A percentile compares a stretch with the other conserved stretches of the same genome.
These are phyloP conservation scores for Oxygymnocypris stewartii DNA, from an alignment of 2,113 vertebrate species.

Conservation along the genomic window DNA sequence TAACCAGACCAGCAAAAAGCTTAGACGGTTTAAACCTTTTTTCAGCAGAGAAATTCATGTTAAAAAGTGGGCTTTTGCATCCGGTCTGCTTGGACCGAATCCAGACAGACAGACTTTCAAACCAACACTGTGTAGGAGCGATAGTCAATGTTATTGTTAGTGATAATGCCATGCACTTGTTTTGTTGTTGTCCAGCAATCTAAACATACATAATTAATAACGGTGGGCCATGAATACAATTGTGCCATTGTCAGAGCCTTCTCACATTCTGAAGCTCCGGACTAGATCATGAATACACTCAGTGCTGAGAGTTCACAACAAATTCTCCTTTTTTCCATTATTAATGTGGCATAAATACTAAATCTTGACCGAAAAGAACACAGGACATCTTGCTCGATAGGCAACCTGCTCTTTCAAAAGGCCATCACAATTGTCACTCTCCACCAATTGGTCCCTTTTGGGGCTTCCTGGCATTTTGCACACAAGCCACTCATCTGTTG, in stretches of 20 bases:
- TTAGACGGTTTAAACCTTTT: background rate
- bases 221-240: slow-evolving; percentile 68
- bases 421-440: slow-evolving; percentile 49
- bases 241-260: slow-evolving; percentile 64
- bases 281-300: slow-evolving; percentile 11
- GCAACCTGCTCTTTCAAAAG: slow-evolving; percentile 53
- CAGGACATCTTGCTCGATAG: slow-evolving; percentile 42
- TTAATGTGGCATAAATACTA: slow-evolving; percentile 29
- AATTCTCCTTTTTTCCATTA: slow-evolving; percentile 23
- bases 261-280: slow-evolving; percentile 52
- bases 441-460: slow-evolving; percentile 59
- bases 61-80: slow-evolving; percentile 21
- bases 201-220: slow-evolving; percentile 78
- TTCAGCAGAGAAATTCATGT: background rate
- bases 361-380: slow-evolving; percentile 33
- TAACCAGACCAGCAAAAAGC: background rate
- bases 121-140: slow-evolving; percentile 75
- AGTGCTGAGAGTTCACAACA: slow-evolving; percentile 25
- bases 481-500: slow-evolving; percentile 62
- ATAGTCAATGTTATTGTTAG: slow-evolving; percentile 74
- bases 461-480: slow-evolving; percentile 66
- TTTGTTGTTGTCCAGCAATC: slow-evolving; percentile 75
- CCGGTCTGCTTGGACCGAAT: slow-evolving; percentile 47
- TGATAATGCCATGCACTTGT: slow-evolving; percentile 69
- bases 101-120: slow-evolving; percentile 68